A percentile compares a stretch with the other conserved stretches of the same genome.
phyloP scores from a whole-genome alignment of 1,140 invertebrate genomes.

The Bilobella aurantiaca region DNA sequence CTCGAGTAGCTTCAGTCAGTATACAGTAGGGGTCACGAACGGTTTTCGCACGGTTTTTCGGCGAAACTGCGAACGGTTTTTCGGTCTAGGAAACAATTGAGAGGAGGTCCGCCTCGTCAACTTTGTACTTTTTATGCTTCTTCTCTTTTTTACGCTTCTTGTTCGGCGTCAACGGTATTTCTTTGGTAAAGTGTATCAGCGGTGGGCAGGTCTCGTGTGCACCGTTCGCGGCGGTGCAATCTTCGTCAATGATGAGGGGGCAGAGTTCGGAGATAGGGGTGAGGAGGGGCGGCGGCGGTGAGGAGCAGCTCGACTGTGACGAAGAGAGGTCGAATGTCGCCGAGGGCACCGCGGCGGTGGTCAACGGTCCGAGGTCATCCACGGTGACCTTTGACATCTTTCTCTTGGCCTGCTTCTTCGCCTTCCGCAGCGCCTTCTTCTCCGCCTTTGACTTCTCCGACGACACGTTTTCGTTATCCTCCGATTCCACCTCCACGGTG shows the following conservation, averaged over 20 bases:
- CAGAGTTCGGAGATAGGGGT: conserved; percentile 2
- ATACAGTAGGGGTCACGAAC: no score
- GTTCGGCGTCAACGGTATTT: not conserved
- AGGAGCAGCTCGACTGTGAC: not conserved
- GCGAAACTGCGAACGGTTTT: no score
- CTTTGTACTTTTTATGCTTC: conserved; percentile 11
- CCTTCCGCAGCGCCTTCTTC: conserved; percentile 23
- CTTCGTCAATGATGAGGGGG: not conserved
- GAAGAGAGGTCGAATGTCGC: not conserved
- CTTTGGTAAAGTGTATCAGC: not conserved
- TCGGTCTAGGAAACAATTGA: no score
- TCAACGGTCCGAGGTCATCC: conserved; percentile 4
- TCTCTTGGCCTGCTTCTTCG: conserved; percentile 30
- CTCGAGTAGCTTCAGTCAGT: no score
- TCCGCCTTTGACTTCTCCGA: not conserved
- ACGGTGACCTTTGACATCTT: conserved; percentile 15
- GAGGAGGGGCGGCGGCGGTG: conserved; percentile 7
- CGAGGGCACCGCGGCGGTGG: not conserved
- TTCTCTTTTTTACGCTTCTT: conserved; percentile 26
- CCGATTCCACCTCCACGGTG: conserved; percentile 7
- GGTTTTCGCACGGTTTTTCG: no score
- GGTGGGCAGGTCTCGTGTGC: no score
- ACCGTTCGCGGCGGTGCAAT: not conserved
- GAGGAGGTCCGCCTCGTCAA: no score
- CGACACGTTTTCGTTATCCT: conserved; percentile 1